These are phyloP conservation scores for Nansenia antarctica DNA, from an alignment of 2,113 vertebrate genomes.

Conservation along the genomic window DNA sequence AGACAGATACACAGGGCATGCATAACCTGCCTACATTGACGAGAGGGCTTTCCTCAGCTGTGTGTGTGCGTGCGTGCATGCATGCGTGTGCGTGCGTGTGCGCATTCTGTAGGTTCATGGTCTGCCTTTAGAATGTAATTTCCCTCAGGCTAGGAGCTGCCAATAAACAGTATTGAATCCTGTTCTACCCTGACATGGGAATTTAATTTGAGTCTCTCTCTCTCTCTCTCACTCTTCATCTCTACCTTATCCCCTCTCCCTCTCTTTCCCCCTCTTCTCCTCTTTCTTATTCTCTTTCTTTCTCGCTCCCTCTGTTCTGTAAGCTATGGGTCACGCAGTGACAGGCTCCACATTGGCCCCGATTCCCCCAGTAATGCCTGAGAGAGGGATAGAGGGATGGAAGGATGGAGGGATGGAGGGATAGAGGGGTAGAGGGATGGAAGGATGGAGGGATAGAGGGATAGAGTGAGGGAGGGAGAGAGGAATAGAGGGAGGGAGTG, in stretches of 20 bases:
- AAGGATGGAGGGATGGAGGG: too few relatives aligned
- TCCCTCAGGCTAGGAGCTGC: conserved; percentile 75
- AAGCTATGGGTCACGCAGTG: conserved; percentile 55
- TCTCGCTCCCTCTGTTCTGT: conserved; percentile 45
- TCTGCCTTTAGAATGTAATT: conserved; percentile 77
- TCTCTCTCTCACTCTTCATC: conserved; percentile 24
- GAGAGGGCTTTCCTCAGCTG: conserved; percentile 15
- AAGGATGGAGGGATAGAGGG: too few relatives aligned
- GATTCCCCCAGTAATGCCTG: conserved; percentile 65
- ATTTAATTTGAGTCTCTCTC: conserved; percentile 79
- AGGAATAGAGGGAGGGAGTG: conserved; percentile 20
- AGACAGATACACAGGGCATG: conserved; percentile 47
- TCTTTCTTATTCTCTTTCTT: conserved; percentile 26
- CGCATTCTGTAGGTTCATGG: conserved; percentile 61
- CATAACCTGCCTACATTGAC: conserved; percentile 59
- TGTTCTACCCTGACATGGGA: conserved; percentile 77
- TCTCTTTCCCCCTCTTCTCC: conserved; percentile 37
- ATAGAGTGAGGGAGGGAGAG: too few relatives aligned
- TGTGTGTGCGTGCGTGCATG: conserved; percentile 14
- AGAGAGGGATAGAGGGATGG: conserved; percentile 40
- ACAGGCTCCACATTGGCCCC: conserved; percentile 66
- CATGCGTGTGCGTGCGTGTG: conserved; percentile 29
- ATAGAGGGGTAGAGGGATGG: too few relatives aligned
- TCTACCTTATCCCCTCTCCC: conserved; percentile 44
- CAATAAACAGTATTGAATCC: conserved; percentile 81